Evolutionary conservation across 92 coral and sea anemone genomes (phyloP).

Genomic region (Heliopora coerulea): DNA sequence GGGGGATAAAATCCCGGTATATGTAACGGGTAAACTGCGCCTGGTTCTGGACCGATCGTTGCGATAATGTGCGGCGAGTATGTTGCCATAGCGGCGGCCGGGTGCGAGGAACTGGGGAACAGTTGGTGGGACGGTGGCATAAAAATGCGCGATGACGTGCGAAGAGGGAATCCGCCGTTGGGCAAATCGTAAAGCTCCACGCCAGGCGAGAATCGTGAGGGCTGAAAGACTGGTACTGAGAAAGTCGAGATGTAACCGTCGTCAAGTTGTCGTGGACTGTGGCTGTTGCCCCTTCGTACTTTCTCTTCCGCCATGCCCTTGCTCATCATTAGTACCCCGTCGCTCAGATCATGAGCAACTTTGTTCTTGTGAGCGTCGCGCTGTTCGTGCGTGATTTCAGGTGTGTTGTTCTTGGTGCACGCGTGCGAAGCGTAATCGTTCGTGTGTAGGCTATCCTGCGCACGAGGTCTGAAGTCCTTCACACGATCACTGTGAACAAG

Average conservation of each 20-base stretch:
- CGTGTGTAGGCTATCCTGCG: background rate
- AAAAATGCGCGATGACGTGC: constrained; percentile 81
- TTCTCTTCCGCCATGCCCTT: background rate
- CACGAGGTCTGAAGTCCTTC: constrained; percentile 21
- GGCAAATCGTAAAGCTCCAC: constrained; percentile 47
- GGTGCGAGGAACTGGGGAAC: constrained; percentile 63
- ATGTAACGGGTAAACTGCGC: constrained; percentile 70
- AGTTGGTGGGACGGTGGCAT: constrained; percentile 82
- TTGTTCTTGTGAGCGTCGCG: background rate
- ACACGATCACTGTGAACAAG: background rate
- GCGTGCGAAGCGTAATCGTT: background rate
- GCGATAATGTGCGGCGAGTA: constrained; percentile 63
- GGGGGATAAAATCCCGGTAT: constrained; percentile 49
- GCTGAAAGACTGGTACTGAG: constrained; percentile 31
- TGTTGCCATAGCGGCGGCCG: constrained; percentile 55
- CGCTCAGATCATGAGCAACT: background rate
- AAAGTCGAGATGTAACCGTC: constrained; percentile 8
- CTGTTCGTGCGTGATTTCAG: background rate
- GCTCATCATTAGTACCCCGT: constrained; percentile 29
- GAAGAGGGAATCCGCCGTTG: constrained; percentile 43
- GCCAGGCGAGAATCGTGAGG: constrained; percentile 32
- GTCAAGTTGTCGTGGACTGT: constrained; percentile 25
- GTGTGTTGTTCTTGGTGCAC: background rate
- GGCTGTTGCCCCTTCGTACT: constrained; percentile 2
- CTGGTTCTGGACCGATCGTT: constrained; percentile 62